Conservation (phyloP, 2,888 invertebrate genomes). For the Mycalesis mineus region DNA sequence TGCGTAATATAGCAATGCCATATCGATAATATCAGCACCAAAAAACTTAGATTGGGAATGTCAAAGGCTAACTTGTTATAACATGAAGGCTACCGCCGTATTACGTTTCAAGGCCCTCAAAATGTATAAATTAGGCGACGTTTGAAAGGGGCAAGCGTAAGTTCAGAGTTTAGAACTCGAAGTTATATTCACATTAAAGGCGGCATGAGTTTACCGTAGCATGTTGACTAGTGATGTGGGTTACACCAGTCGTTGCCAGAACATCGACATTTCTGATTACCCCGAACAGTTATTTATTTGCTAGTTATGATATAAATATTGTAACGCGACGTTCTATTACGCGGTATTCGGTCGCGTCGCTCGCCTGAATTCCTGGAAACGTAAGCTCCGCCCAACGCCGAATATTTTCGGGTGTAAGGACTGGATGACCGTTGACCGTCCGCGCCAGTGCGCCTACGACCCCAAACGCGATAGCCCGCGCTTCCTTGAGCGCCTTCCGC, state of each 20-base stretch:
- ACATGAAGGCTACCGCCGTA: conserved; percentile 19
- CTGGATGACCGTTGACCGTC: too few relatives aligned
- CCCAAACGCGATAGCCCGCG: too few relatives aligned
- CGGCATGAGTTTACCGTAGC: conserved; percentile 1
- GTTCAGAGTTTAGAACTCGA: conserved; percentile 11
- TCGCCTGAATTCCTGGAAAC: too few relatives aligned
- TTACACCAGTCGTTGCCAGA: neutral
- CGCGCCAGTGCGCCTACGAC: too few relatives aligned
- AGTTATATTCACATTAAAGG: conserved; percentile 7
- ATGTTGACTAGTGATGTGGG: neutral
- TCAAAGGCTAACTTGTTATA: conserved; percentile 26
- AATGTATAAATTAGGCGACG: conserved; percentile 20
- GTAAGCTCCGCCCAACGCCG: too few relatives aligned
- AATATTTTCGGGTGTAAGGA: too few relatives aligned
- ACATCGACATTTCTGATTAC: neutral
- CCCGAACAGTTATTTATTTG: too few relatives aligned
- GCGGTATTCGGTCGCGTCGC: too few relatives aligned
- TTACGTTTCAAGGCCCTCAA: conserved; percentile 17
- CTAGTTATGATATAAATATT: too few relatives aligned
- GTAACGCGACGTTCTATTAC: too few relatives aligned
- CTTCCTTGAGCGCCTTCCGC: too few relatives aligned
- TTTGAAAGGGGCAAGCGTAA: conserved; percentile 18
- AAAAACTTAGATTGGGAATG: conserved; percentile 15
- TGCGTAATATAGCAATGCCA: neutral
- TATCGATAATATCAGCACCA: conserved; percentile 21